phyloP scores from a whole-genome alignment of 2,113 vertebrate genomes.

The Pituophis catenifer region DNA sequence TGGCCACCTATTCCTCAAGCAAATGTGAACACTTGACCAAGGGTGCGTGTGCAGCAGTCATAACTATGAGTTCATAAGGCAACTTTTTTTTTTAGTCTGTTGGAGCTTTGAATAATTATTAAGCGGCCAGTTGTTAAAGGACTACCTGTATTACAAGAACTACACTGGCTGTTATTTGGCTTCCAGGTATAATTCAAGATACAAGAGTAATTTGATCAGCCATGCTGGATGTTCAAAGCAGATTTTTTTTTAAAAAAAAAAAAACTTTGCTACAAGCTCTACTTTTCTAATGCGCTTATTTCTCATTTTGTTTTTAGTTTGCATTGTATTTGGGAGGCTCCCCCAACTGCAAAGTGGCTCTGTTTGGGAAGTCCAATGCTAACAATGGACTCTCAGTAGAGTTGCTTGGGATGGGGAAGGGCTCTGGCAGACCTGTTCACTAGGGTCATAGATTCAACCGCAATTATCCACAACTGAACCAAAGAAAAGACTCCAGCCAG shows the following conservation, averaged over 20 bases:
- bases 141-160: not conserved
- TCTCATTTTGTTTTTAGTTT: not conserved
- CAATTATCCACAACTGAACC: not conserved
- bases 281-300: not conserved
- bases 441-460: conserved; percentile 31
- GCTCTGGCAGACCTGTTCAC: not conserved
- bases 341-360: not conserved
- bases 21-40: not conserved
- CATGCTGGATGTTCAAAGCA: not conserved
- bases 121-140: not conserved
- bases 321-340: not conserved
- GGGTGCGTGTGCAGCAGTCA: not conserved
- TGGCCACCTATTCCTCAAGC: not conserved
- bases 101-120: not conserved
- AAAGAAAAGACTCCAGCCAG: conserved; percentile 23
- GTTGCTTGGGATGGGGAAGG: not conserved
- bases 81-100: not conserved
- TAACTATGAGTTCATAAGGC: not conserved
- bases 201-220: not conserved
- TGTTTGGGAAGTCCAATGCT: not conserved
- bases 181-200: not conserved
- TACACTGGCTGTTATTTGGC: not conserved
- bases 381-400: not conserved
- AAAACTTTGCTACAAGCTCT: not conserved
- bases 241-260: not conserved